Evolutionary conservation across 2,113 vertebrate species (phyloP), one percentile per base, ranked within the genome.

Genomic region (Melanerpes aurifrons): DNA sequence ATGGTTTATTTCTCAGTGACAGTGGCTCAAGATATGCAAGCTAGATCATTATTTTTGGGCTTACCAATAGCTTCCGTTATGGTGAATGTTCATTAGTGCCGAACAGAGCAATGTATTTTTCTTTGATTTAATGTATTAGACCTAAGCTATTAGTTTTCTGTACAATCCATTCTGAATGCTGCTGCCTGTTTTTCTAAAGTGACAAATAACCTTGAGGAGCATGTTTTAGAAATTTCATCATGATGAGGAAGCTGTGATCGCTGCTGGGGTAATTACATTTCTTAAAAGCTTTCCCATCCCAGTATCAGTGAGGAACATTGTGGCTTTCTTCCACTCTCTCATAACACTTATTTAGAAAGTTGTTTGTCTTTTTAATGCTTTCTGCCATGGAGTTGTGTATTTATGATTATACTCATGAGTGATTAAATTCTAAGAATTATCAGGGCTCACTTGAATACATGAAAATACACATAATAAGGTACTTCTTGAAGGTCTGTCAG

Each of bases 251-350:
- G 71, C 92, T 87, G 56, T 92, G 47, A 80, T 87, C 71, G 63
- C 35, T 90, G 59, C 12, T 70, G 19, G 12, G 8, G 7, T 87
- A 92, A 92, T 96, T 92, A 77, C 16, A 54, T 87, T 92, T 87
- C 82, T 91, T 94, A 93, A 95, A 96, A 94, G 93, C 82, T 94
- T 95, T 95, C 93, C 92, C 76, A 74, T 91, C 91, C 56, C 21
- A 5, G 5, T 61, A 59, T 87, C 75, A 94, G 76, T 92, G 87
- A 91, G 35, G 57, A 87, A 82, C 71, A 77, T 28, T 89, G 68
- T 86, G 79, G 57, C 53, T 89, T 94, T 94, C 40, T 94, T 94
- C 35, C 35, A 59, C 85, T 89, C 4, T 77, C 84, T 82, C 72
- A 61, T 77, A 87, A 74, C 72, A 67, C 12, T 91, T 95, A 82